phyloP scores from a whole-genome alignment of 2,888 invertebrate species.

The Drosophila algonquin region DNA sequence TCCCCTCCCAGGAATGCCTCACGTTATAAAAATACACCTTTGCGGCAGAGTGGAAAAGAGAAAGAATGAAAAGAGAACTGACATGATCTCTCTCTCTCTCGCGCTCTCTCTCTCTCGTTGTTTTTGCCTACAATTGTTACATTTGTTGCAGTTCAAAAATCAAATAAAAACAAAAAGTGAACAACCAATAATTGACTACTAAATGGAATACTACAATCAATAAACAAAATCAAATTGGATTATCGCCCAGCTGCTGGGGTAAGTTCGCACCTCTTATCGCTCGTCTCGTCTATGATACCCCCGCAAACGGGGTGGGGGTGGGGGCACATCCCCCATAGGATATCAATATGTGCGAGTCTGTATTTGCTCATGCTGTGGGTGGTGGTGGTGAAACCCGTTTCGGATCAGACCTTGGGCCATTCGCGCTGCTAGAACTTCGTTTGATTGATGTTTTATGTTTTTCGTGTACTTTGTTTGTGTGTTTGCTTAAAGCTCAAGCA shows the following conservation, averaged over 20 bases:
- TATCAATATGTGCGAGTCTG: conserved; percentile 6
- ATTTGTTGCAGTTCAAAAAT: conserved; percentile 41
- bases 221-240: conserved; percentile 73
- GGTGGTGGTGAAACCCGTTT: conserved; percentile 40
- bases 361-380: conserved; percentile 14
- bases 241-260: conserved; percentile 54
- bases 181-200: conserved; percentile 49
- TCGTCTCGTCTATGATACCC: not conserved
- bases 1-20: too few species aligned
- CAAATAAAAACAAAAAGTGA: conserved; percentile 61
- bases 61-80: not conserved
- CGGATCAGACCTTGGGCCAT: conserved; percentile 43
- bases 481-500: not conserved
- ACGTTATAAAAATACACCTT: not conserved
- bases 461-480: conserved; percentile 35
- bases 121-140: conserved; percentile 22
- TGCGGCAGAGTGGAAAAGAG: not conserved
- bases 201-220: conserved; percentile 23
- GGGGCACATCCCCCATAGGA: too few species aligned
- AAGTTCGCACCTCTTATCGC: conserved; percentile 15
- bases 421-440: conserved; percentile 36
- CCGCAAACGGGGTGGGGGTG: not conserved
- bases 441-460: conserved; percentile 52
- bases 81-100: conserved; percentile 5
- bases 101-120: conserved; percentile 29